Conservation (phyloP, 2,888 invertebrate species). For the Thereva nobilitata region DNA sequence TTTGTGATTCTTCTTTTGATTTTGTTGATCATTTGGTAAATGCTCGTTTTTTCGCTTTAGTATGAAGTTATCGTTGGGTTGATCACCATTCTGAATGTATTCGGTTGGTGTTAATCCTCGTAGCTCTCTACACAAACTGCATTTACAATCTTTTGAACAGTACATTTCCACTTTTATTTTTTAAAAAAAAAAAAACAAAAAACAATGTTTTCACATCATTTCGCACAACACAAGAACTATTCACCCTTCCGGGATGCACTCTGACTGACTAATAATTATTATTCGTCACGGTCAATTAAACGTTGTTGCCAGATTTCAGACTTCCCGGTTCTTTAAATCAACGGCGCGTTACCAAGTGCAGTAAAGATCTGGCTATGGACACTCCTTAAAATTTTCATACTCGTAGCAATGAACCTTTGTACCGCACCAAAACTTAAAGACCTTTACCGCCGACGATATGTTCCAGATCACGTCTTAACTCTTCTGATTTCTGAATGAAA, state of each 20-base stretch:
- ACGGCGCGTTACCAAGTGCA: no score
- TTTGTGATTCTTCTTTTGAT: conserved; percentile 61
- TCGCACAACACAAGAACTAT: not conserved
- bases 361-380: no score
- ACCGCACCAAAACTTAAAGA: no score
- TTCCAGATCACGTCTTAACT: conserved; percentile 41
- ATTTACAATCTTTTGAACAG: conserved; percentile 73
- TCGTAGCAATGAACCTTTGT: no score
- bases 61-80: no score
- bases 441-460: not conserved
- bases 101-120: conserved; percentile 63
- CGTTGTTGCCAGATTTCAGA: not conserved
- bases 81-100: no score
- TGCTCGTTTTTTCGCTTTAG: conserved; percentile 29
- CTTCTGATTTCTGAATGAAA: conserved; percentile 45
- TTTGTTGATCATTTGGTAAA: conserved; percentile 42
- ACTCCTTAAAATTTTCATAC: no score
- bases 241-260: not conserved
- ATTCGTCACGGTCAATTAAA: conserved; percentile 2
- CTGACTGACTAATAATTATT: not conserved
- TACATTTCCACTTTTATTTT: conserved; percentile 57
- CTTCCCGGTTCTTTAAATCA: not conserved
- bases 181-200: not conserved
- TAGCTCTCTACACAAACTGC: conserved; percentile 75
- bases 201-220: conserved; percentile 4